Evolutionary conservation across 2,113 vertebrate genomes (phyloP).

Genomic region (Neopipo cinnamomea): DNA sequence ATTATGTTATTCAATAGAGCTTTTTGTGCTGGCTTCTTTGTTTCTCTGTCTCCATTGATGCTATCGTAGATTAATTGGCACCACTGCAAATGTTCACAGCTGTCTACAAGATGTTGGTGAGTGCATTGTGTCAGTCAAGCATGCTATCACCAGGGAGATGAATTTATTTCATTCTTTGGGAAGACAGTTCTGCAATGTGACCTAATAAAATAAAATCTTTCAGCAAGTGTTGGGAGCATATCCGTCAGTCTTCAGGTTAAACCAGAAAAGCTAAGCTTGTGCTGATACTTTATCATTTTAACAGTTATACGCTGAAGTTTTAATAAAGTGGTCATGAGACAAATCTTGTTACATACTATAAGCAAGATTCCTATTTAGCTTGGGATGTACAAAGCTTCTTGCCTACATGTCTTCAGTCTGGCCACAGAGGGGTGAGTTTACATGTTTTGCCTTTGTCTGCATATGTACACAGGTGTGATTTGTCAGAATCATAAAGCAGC

Average conservation of each 20-base stretch:
- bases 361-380: not conserved
- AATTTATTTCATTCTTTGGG: constrained; percentile 61
- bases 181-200: constrained; percentile 46
- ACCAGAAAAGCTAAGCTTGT: not conserved
- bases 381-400: not conserved
- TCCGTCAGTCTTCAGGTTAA: constrained; percentile 10
- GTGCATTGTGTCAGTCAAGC: constrained; percentile 60
- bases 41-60: constrained; percentile 42
- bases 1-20: constrained; percentile 26
- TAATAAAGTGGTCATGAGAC: not conserved
- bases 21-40: constrained; percentile 44
- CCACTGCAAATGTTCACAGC: constrained; percentile 73
- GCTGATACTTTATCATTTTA: not conserved
- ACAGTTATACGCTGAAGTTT: not conserved
- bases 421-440: not conserved
- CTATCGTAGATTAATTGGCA: constrained; percentile 64
- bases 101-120: constrained; percentile 73
- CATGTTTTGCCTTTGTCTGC: not conserved
- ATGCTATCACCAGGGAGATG: constrained; percentile 45
- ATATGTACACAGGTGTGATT: not conserved
- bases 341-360: not conserved
- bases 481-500: not conserved
- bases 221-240: not conserved
- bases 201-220: constrained; percentile 64
- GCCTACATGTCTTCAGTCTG: not conserved